Evolutionary conservation across 2,113 vertebrate genomes (phyloP).

Genomic region (Asarcornis scutulata): DNA sequence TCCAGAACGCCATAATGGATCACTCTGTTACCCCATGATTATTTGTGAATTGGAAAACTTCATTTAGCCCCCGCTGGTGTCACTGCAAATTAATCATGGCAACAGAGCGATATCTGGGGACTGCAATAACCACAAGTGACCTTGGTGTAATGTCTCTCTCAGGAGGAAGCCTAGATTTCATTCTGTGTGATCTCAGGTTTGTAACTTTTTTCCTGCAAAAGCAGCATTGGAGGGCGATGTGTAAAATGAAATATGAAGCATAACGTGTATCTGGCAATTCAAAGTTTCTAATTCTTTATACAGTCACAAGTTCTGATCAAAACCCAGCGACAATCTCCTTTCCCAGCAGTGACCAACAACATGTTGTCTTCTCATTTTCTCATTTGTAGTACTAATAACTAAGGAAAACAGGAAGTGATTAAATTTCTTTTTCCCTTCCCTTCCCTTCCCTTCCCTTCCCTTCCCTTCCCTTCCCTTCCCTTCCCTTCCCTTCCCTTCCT

Average conservation of each 20-base stretch:
- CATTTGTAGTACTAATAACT: not conserved
- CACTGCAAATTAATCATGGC: slow-evolving; percentile 62
- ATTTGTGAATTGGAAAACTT: slow-evolving; percentile 4
- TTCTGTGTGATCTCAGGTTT: slow-evolving; percentile 5
- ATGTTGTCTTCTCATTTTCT: not conserved
- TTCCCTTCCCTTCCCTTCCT: too few species aligned
- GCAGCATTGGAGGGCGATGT: not conserved
- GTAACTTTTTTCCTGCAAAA: not conserved
- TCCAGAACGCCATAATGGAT: slow-evolving; percentile 47
- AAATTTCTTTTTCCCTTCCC: not conserved
- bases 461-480: too few species aligned
- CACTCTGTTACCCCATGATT: slow-evolving; percentile 16
- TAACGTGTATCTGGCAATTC: not conserved
- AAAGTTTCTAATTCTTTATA: not conserved
- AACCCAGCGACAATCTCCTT: not conserved
- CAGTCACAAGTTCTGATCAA: not conserved
- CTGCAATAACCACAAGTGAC: slow-evolving; percentile 51
- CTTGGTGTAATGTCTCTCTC: slow-evolving; percentile 44
- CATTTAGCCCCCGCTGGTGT: not conserved
- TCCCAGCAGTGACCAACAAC: not conserved
- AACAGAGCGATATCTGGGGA: slow-evolving; percentile 38
- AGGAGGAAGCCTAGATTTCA: slow-evolving; percentile 28
- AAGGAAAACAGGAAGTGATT: not conserved
- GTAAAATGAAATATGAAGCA: not conserved
- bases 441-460: too few species aligned